Conservation (phyloP, 37 sponge, comb jelly and placozoan genomes). For the Geodia barretti region DNA sequence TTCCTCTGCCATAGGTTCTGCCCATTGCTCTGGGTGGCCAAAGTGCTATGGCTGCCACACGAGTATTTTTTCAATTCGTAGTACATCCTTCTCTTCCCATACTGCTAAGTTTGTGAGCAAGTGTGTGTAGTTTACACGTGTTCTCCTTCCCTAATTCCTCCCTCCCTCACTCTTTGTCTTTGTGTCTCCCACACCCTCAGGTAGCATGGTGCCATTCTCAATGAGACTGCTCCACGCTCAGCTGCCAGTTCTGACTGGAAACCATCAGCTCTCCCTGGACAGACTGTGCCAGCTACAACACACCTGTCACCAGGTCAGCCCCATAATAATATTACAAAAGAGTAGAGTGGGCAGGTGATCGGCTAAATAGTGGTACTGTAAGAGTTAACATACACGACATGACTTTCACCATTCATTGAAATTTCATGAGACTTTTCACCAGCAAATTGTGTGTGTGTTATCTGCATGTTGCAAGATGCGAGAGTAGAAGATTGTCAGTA, state of each 20-base stretch:
- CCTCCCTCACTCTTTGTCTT: too few species aligned
- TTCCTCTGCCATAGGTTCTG: neutral
- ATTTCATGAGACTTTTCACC: neutral
- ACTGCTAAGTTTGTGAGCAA: too few species aligned
- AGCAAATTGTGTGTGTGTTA: neutral
- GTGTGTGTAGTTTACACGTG: neutral
- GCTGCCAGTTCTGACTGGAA: conserved; percentile 36
- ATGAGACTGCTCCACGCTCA: conserved; percentile 74
- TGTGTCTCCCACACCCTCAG: conserved; percentile 23
- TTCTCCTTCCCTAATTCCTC: neutral
- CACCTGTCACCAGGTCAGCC: conserved; percentile 59
- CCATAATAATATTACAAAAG: too few species aligned
- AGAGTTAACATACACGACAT: neutral
- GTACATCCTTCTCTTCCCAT: too few species aligned
- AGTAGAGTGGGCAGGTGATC: too few species aligned
- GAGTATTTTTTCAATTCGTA: too few species aligned
- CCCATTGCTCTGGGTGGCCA: neutral
- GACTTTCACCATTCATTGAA: neutral
- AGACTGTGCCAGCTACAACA: conserved; percentile 52
- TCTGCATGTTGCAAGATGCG: too few species aligned
- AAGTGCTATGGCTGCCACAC: too few species aligned
- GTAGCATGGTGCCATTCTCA: conserved; percentile 75
- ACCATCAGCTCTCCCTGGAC: conserved; percentile 58
- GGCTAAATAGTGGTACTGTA: neutral
- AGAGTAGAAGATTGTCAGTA: too few species aligned